phyloP scores from a whole-genome alignment of 92 coral and sea anemone species.

The Nematostella vectensis region DNA sequence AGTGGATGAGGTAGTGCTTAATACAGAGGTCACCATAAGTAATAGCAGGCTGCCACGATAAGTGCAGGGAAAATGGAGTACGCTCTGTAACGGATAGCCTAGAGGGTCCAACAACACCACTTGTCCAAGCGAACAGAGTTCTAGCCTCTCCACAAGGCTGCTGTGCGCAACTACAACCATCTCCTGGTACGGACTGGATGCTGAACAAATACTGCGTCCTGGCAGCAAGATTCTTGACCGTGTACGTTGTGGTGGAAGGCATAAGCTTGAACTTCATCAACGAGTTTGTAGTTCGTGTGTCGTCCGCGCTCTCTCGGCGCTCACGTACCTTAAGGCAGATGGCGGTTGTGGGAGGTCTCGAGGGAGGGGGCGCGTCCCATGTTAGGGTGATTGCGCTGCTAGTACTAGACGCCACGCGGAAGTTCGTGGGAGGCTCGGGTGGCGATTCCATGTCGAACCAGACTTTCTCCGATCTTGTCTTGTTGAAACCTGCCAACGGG shows the following conservation, averaged over 20 bases:
- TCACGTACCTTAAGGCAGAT: slow-evolving; percentile 21
- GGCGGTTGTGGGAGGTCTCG: slow-evolving; percentile 6
- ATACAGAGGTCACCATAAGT: slow-evolving; percentile 42
- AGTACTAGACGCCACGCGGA: slow-evolving; percentile 37
- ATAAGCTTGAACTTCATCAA: slow-evolving; percentile 7
- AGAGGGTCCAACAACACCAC: slow-evolving; percentile 52
- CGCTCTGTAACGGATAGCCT: slow-evolving; percentile 27
- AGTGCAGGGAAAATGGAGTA: slow-evolving; percentile 49
- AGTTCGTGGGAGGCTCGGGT: slow-evolving; percentile 42
- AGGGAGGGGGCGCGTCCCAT: slow-evolving; percentile 38
- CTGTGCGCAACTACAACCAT: background rate
- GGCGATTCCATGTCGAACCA: slow-evolving; percentile 40
- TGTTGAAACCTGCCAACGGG: slow-evolving; percentile 28
- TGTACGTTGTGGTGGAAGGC: slow-evolving; percentile 25
- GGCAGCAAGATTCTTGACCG: slow-evolving; percentile 35
- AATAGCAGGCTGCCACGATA: slow-evolving; percentile 53
- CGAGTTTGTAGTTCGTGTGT: background rate
- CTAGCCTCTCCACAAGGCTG: slow-evolving; percentile 6
- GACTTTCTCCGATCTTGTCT: slow-evolving; percentile 21
- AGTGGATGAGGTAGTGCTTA: slow-evolving; percentile 43
- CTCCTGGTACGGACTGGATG: slow-evolving; percentile 21
- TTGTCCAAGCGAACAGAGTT: slow-evolving; percentile 42
- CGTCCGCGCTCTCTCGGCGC: slow-evolving; percentile 1
- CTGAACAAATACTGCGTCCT: slow-evolving; percentile 43
- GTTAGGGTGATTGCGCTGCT: slow-evolving; percentile 32